Evolutionary conservation across 2,113 vertebrate genomes (phyloP).

Genomic region (Tenrec ecaudatus): DNA sequence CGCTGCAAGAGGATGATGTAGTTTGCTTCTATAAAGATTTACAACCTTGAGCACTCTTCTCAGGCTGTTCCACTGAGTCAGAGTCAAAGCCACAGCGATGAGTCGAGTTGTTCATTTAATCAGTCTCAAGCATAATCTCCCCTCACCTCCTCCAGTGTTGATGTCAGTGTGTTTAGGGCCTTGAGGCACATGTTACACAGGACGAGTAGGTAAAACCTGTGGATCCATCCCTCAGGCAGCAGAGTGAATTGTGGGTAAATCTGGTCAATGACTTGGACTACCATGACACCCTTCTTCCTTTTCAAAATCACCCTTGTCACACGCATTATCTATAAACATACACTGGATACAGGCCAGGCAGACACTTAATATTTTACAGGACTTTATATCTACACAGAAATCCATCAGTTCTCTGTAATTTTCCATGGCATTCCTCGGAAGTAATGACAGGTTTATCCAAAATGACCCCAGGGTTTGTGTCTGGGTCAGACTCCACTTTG

Average conservation of each 20-base stretch:
- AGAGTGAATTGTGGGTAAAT: background rate
- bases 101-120: background rate
- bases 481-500: background rate
- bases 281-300: background rate
- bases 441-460: background rate
- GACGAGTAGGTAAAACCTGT: background rate
- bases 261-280: background rate
- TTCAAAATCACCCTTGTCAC: background rate
- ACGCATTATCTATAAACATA: conserved; percentile 1
- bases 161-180: background rate
- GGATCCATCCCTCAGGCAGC: background rate
- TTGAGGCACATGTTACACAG: background rate
- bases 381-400: background rate
- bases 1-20: too few species aligned
- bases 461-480: background rate
- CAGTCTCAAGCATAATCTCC: background rate
- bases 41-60: background rate
- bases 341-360: background rate
- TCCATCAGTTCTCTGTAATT: conserved; percentile 13
- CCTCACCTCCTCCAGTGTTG: background rate
- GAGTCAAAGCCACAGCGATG: background rate
- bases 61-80: background rate
- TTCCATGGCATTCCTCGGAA: background rate
- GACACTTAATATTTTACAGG: background rate
- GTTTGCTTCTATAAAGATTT: background rate